These are phyloP conservation scores for Catocala nupta DNA, from an alignment of 2,888 invertebrate species.

Conservation along the genomic window DNA sequence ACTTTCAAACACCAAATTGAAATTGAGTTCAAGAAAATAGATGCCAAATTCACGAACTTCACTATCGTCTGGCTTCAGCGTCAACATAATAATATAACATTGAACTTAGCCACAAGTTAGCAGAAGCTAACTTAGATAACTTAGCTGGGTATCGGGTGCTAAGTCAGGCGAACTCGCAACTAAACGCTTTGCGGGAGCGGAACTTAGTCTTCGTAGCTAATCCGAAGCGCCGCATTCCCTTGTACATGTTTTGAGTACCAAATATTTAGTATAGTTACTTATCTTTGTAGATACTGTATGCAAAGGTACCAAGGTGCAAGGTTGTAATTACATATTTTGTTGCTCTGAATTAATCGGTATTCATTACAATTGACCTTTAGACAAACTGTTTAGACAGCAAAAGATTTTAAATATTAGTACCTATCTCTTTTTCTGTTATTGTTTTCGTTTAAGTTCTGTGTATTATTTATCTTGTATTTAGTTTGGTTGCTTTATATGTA, in stretches of 20 bases:
- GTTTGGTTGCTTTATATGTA: too few species aligned
- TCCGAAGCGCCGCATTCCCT: constrained; percentile 47
- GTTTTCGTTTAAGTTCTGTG: too few species aligned
- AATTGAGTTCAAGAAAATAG: constrained; percentile 16
- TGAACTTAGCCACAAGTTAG: constrained; percentile 77
- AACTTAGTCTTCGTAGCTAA: constrained; percentile 70
- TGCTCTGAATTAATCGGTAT: too few species aligned
- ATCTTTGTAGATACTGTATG: constrained; percentile 9
- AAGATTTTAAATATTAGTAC: too few species aligned
- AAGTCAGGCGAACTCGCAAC: constrained; percentile 78
- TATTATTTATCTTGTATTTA: too few species aligned
- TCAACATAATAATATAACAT: constrained; percentile 76
- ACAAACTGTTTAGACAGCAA: too few species aligned
- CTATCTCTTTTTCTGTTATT: too few species aligned
- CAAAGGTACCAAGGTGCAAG: neutral
- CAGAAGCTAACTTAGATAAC: constrained; percentile 76
- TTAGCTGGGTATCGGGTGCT: constrained; percentile 79
- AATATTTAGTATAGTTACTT: constrained; percentile 18
- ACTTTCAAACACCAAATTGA: constrained; percentile 13
- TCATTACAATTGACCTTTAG: too few species aligned
- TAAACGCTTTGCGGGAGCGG: constrained; percentile 72
- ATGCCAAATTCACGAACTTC: constrained; percentile 14
- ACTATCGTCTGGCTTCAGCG: constrained; percentile 49
- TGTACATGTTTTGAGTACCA: constrained; percentile 31
- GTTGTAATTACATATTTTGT: too few species aligned